phyloP scores from a whole-genome alignment of 1,140 invertebrate genomes.

The Drosophila jambulina region DNA sequence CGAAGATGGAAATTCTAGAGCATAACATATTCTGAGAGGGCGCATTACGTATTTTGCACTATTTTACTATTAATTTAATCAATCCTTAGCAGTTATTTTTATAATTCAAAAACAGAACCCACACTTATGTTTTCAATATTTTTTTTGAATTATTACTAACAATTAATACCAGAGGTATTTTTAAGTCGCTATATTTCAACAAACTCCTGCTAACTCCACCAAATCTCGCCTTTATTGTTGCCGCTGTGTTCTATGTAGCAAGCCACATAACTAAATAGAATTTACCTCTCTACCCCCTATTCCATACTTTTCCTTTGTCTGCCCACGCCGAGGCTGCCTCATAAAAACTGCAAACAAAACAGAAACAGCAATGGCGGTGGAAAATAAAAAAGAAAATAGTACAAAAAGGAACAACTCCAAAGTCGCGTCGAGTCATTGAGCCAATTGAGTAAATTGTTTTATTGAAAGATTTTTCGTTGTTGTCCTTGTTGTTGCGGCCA shows the following conservation, averaged over 20 bases:
- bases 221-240: slow-evolving; percentile 27
- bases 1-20: neutral
- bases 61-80: too few species aligned
- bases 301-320: slow-evolving; percentile 28
- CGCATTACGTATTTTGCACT: too few species aligned
- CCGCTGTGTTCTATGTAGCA: slow-evolving; percentile 54
- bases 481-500: slow-evolving; percentile 57
- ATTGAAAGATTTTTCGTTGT: slow-evolving; percentile 77
- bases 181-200: neutral
- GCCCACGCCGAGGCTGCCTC: slow-evolving; percentile 54
- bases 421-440: slow-evolving; percentile 79
- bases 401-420: slow-evolving; percentile 30
- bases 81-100: neutral
- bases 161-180: neutral
- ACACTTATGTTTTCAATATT: neutral
- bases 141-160: neutral
- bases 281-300: slow-evolving; percentile 20
- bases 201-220: neutral
- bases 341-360: slow-evolving; percentile 69
- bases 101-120: neutral
- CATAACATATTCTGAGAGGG: too few species aligned
- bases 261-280: slow-evolving; percentile 80
- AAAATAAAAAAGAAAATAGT: slow-evolving; percentile 6
- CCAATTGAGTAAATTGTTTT: slow-evolving; percentile 83
- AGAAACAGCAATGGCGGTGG: slow-evolving; percentile 33